Evolutionary conservation across 64 coral and sea anemone genomes (phyloP), one percentile per base, ranked within the genome.

Genomic region (Montipora efflorescens): DNA sequence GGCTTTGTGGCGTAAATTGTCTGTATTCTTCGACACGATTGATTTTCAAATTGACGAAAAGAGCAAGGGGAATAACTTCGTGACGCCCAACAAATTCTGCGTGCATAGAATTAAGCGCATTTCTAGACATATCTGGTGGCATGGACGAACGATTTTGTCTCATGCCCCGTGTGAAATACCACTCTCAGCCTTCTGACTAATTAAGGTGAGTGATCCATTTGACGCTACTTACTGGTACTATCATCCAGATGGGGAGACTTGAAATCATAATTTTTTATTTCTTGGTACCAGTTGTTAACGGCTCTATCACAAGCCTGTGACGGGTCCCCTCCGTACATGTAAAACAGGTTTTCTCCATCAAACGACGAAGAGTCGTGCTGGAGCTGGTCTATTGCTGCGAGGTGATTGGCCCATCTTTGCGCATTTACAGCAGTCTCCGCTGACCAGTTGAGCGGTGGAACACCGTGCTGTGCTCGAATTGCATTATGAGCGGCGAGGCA

Each of bases 361-460:
- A 64, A 49, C 1, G 89, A 92, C 18, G 76, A 78, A 5, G 90
- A 62, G 74, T 98, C 96, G 9, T 93, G 93, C 50, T 98, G 91
- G 85, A 98, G 94, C 53, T 98, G 93, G 61, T 98, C 96, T 59
- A 98, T 98, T 20, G 93, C 92, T 89, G 96, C 96, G 44, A 98
- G 87, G 80, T 98, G 96, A 83, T 98, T 95, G 77, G 96, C 96
- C 96, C 96, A 98, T 95, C 92, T 98, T 61, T 98, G 96, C 57
- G 96, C 96, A 8, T 82, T 74, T 7, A 92, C 79, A 14, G 96
- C 96, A 22, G 95, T 79, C 22, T 87, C 84, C 47, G 83, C 48
- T 94, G 96, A 98, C 96, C 96, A 98, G 62, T 67, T 66, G 8
- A 98, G 80, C 7, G 83, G 50, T n/a, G 92, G 89, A 36, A 83